A percentile compares a stretch with the other conserved stretches of the same genome.
phyloP scores from a whole-genome alignment of 2,888 invertebrate genomes.

The Prenolepis imparis region DNA sequence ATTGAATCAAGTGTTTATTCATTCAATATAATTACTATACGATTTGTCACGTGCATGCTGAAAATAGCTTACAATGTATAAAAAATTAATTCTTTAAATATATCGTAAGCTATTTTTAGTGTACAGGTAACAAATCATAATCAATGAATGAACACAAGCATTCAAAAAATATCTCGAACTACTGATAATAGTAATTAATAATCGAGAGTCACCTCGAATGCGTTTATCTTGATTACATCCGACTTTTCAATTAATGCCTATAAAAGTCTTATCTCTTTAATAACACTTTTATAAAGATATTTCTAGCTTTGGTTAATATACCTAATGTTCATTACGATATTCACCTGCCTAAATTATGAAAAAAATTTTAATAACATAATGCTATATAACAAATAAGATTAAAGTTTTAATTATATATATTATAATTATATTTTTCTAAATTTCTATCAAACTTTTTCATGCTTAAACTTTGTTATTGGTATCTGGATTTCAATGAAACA shows the following conservation, averaged over 20 bases:
- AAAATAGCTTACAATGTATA: too few species aligned
- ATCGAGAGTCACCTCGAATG: constrained; percentile 9
- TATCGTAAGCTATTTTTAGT: too few species aligned
- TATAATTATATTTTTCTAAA: neutral
- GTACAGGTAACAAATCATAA: too few species aligned
- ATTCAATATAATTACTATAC: too few species aligned
- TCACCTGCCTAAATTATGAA: neutral
- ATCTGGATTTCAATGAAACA: neutral
- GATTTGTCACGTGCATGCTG: too few species aligned
- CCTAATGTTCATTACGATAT: constrained; percentile 47
- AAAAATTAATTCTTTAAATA: too few species aligned
- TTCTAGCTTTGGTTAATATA: constrained; percentile 50
- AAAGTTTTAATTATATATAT: neutral
- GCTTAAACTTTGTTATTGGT: neutral
- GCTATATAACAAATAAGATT: constrained; percentile 1
- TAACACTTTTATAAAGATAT: constrained; percentile 60
- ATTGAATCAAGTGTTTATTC: too few species aligned
- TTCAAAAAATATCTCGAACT: too few species aligned
- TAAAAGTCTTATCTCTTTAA: constrained; percentile 63
- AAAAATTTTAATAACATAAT: constrained; percentile 6
- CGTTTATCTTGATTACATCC: constrained; percentile 47
- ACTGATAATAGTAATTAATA: too few species aligned
- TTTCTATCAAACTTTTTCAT: neutral
- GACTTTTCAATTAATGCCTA: constrained; percentile 62
- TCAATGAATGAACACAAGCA: too few species aligned